Conservation (phyloP, 2,113 vertebrate species). For the Calypte anna region DNA sequence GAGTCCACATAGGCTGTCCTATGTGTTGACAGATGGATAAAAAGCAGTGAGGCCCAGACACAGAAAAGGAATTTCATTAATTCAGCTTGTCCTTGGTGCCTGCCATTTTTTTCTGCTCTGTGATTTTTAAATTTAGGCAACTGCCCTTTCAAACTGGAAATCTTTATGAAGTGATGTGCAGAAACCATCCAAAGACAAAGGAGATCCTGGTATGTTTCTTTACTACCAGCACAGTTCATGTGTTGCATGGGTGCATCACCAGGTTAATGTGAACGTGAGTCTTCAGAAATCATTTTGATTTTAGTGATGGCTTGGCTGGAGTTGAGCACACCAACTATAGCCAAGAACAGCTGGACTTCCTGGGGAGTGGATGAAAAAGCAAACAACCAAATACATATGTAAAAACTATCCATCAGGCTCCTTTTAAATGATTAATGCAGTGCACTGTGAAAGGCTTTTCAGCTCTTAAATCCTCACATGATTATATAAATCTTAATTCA, state of each 20-base stretch:
- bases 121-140: too few relatives aligned
- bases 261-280: not conserved
- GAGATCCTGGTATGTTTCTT: not conserved
- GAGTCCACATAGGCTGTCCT: too few relatives aligned
- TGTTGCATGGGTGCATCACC: not conserved
- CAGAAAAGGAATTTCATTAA: too few relatives aligned
- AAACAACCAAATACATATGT: not conserved
- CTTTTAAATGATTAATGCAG: constrained; percentile 37
- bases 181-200: too few relatives aligned
- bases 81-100: too few relatives aligned
- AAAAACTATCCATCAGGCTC: constrained; percentile 8
- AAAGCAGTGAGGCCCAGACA: too few relatives aligned
- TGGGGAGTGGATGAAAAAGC: not conserved
- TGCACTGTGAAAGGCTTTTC: constrained; percentile 3
- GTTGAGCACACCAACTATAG: not conserved
- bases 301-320: not conserved
- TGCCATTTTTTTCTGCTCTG: too few relatives aligned
- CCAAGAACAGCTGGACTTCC: not conserved
- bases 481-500: constrained; percentile 45
- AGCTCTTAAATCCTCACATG: constrained; percentile 11
- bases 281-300: not conserved
- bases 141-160: too few relatives aligned
- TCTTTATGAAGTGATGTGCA: too few relatives aligned
- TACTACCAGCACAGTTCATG: not conserved
- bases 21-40: too few relatives aligned